A percentile compares a stretch with the other conserved stretches of the same genome.
Evolutionary conservation across 1,140 invertebrate genomes (phyloP).

Genomic region (Lepidotrigona ventralis): DNA sequence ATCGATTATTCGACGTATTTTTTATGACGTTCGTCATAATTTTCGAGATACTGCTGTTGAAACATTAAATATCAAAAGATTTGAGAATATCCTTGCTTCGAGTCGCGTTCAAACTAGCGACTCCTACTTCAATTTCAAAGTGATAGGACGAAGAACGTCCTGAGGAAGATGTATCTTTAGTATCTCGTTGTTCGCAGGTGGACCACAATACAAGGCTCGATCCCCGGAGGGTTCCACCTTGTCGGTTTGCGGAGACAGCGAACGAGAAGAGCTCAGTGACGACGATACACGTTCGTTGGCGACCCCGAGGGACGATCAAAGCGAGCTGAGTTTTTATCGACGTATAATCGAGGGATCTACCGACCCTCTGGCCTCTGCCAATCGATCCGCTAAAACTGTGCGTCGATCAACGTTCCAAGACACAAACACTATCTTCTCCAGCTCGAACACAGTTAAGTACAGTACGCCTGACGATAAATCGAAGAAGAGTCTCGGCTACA

Average conservation of each 20-base stretch:
- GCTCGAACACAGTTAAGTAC: not conserved
- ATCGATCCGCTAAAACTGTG: constrained; percentile 43
- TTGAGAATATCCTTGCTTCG: not conserved
- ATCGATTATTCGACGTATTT: too few species aligned
- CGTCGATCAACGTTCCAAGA: constrained; percentile 6
- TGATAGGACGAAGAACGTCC: not conserved
- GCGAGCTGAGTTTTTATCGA: constrained; percentile 71
- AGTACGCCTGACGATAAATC: constrained; percentile 44
- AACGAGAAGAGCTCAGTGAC: constrained; percentile 57
- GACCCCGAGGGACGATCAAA: constrained; percentile 69
- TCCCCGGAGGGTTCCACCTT: constrained; percentile 67
- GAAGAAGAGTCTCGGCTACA: constrained; percentile 45
- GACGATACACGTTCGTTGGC: constrained; percentile 48
- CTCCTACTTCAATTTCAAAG: constrained; percentile 50
- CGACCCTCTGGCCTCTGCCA: not conserved
- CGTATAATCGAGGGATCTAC: constrained; percentile 59
- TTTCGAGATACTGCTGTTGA: not conserved
- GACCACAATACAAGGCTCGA: constrained; percentile 51
- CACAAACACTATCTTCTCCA: not conserved
- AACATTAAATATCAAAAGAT: not conserved
- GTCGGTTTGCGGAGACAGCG: constrained; percentile 74
- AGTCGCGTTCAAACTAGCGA: not conserved
- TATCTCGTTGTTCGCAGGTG: constrained; percentile 41
- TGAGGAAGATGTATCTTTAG: constrained; percentile 8
- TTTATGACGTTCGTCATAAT: not conserved